Percentiles rank a stretch among this genome's conserved stretches.
Evolutionary conservation across 2,888 invertebrate species (phyloP).

Genomic region (Sarcophaga caerulescens): DNA sequence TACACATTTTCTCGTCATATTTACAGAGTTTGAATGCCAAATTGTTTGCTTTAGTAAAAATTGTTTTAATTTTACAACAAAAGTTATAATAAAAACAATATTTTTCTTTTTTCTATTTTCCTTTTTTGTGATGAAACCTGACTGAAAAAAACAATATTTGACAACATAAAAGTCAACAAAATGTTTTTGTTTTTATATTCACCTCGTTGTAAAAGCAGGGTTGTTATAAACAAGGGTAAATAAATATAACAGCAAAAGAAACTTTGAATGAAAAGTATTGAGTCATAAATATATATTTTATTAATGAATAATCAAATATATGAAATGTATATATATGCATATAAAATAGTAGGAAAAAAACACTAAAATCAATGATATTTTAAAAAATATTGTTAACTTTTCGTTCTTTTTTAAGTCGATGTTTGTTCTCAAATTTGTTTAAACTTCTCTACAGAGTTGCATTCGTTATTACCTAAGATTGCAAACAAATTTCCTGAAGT

Average conservation of each 20-base stretch:
- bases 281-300: no score
- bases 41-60: background rate
- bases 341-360: no score
- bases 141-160: conserved; percentile 46
- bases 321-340: no score
- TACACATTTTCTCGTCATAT: conserved; percentile 44
- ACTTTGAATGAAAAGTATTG: background rate
- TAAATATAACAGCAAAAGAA: background rate
- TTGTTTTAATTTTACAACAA: conserved; percentile 42
- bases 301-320: no score
- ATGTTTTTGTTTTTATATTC: background rate
- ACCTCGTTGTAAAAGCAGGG: conserved; percentile 21
- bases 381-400: no score
- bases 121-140: conserved; percentile 50
- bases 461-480: background rate
- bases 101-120: conserved; percentile 22
- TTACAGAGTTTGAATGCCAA: background rate
- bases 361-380: no score
- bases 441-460: background rate
- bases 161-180: conserved; percentile 6
- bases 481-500: conserved; percentile 19
- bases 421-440: no score
- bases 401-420: no score
- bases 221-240: background rate
- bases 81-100: conserved; percentile 47